Conservation (phyloP, 2,113 vertebrate species). For the Pipra filicauda region DNA sequence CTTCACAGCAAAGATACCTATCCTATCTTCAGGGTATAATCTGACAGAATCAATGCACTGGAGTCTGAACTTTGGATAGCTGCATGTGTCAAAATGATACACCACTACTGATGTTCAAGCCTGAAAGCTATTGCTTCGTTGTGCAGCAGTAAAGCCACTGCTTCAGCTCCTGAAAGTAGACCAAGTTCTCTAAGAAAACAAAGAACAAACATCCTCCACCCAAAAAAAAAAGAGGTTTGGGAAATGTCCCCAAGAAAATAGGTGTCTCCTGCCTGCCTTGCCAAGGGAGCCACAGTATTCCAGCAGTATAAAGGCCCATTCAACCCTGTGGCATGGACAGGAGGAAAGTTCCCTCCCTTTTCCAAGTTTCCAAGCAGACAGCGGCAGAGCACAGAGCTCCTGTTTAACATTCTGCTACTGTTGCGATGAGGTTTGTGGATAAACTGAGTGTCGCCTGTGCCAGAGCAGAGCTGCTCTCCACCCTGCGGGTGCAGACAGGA, state of each 20-base stretch:
- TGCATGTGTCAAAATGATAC: not conserved
- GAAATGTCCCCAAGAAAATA: not conserved
- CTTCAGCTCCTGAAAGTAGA: not conserved
- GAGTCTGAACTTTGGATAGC: not conserved
- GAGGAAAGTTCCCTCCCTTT: conserved; percentile 16
- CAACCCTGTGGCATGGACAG: not conserved
- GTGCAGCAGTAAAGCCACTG: not conserved
- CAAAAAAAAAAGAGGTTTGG: not conserved
- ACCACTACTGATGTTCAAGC: not conserved
- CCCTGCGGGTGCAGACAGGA: not conserved
- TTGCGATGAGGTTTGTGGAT: conserved; percentile 41
- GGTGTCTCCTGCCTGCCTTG: not conserved
- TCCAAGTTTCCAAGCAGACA: conserved; percentile 47
- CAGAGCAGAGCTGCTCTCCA: conserved; percentile 22
- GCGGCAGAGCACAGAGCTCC: not conserved
- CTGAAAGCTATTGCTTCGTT: not conserved
- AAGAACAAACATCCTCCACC: not conserved
- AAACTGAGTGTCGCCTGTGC: not conserved
- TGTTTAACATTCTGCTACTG: conserved; percentile 56
- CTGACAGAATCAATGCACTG: not conserved
- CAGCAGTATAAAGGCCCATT: conserved; percentile 23
- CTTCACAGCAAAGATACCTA: not conserved
- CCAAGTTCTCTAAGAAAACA: not conserved
- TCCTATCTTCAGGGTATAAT: not conserved
- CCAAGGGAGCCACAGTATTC: not conserved